Evolutionary conservation across 2,113 vertebrate species (phyloP).

Genomic region (Bufo gargarizans): DNA sequence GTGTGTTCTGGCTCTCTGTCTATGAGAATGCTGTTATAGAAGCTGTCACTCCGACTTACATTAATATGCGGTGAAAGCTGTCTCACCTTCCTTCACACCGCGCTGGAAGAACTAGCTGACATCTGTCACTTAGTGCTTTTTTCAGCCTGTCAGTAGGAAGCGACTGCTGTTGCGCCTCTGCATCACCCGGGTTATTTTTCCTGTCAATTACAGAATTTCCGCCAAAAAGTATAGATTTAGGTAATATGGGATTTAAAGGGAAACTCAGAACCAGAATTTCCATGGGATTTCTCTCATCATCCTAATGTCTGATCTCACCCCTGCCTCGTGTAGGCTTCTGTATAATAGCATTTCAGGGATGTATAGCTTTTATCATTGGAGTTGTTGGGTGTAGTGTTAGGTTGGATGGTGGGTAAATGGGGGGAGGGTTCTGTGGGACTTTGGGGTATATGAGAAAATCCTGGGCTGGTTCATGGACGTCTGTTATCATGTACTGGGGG

Average conservation of each 20-base stretch:
- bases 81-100: conserved; percentile 48
- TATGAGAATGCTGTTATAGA: conserved; percentile 42
- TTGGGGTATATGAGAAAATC: no score
- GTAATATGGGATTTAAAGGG: not conserved
- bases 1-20: not conserved
- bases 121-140: conserved; percentile 52
- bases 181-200: conserved; percentile 5
- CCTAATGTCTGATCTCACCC: no score
- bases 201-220: conserved; percentile 14
- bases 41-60: conserved; percentile 41
- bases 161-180: conserved; percentile 22
- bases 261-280: no score
- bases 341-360: no score
- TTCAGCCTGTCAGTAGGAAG: conserved; percentile 35
- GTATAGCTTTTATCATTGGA: no score
- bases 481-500: no score
- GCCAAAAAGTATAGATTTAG: not conserved
- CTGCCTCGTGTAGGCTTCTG: no score
- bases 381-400: no score
- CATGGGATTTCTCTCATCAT: no score
- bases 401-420: no score
- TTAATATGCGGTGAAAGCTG: conserved; percentile 56
- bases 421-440: no score
- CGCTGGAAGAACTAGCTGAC: conserved; percentile 2
- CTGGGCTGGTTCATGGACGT: no score